phyloP scores from a whole-genome alignment of 2,797 vertebrate genomes.

The Dallia pectoralis region DNA sequence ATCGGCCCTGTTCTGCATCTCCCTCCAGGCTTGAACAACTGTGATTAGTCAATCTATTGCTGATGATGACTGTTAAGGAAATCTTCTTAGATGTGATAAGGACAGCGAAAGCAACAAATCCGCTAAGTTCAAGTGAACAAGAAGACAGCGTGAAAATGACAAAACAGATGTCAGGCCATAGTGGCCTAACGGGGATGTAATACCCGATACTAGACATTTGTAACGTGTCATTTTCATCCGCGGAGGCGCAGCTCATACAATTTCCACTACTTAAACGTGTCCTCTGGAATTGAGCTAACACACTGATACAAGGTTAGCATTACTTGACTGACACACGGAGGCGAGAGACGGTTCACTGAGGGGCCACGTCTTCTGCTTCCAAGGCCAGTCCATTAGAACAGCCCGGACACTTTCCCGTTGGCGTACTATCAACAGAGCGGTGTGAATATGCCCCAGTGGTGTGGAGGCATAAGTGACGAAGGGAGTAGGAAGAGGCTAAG shows the following conservation, averaged over 20 bases:
- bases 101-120: neutral
- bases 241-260: neutral
- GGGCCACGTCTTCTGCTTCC: neutral
- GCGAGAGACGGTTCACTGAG: neutral
- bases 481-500: neutral
- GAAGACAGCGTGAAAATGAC: neutral
- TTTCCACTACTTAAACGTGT: neutral
- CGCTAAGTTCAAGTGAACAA: neutral
- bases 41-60: constrained; percentile 29
- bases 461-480: constrained; percentile 1
- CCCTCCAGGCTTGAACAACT: constrained; percentile 34
- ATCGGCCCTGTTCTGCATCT: constrained; percentile 39
- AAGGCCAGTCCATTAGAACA: neutral
- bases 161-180: neutral
- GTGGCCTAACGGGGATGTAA: neutral
- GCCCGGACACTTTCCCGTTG: neutral
- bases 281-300: neutral
- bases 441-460: neutral
- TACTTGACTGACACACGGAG: neutral
- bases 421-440: neutral
- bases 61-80: constrained; percentile 30
- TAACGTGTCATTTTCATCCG: neutral
- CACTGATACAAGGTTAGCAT: neutral
- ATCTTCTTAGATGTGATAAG: neutral
- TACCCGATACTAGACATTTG: neutral